A percentile compares a stretch with the other conserved stretches of the same genome.
Evolutionary conservation across 2,888 invertebrate genomes (phyloP).

Genomic region (Cheilosia urbana): DNA sequence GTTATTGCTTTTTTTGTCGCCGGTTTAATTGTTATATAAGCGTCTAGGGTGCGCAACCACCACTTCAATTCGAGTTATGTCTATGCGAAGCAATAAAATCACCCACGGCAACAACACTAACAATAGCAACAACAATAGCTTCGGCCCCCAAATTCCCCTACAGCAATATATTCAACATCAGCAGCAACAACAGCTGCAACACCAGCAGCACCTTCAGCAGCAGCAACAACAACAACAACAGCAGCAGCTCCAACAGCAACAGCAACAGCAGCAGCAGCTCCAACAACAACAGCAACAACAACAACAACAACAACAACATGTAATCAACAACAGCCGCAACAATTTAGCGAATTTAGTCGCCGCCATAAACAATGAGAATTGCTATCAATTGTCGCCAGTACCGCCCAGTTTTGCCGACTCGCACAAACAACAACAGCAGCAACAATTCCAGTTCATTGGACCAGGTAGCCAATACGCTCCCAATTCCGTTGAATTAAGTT

Average conservation of each 20-base stretch:
- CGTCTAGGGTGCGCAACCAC: constrained; percentile 6
- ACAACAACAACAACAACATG: constrained; percentile 67
- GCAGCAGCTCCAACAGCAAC: constrained; percentile 71
- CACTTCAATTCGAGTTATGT: constrained; percentile 78
- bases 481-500: constrained; percentile 64
- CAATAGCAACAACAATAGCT: constrained; percentile 79
- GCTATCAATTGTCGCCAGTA: constrained; percentile 80
- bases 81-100: constrained; percentile 82
- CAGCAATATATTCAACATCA: constrained; percentile 77
- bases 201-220: constrained; percentile 78
- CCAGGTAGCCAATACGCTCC: constrained; percentile 63
- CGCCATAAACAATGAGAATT: constrained; percentile 79
- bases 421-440: constrained; percentile 60
- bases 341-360: constrained; percentile 79
- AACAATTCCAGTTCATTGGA: constrained; percentile 68
- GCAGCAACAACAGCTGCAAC: constrained; percentile 78
- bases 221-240: constrained; percentile 79
- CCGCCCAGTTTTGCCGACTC: constrained; percentile 74
- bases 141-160: constrained; percentile 57
- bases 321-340: constrained; percentile 80
- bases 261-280: constrained; percentile 57
- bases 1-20: background rate
- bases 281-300: constrained; percentile 68
- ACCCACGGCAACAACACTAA: constrained; percentile 77
- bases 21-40: constrained; percentile 24